Conservation (phyloP, 2,113 vertebrate species). For the Sigmodon hispidus region DNA sequence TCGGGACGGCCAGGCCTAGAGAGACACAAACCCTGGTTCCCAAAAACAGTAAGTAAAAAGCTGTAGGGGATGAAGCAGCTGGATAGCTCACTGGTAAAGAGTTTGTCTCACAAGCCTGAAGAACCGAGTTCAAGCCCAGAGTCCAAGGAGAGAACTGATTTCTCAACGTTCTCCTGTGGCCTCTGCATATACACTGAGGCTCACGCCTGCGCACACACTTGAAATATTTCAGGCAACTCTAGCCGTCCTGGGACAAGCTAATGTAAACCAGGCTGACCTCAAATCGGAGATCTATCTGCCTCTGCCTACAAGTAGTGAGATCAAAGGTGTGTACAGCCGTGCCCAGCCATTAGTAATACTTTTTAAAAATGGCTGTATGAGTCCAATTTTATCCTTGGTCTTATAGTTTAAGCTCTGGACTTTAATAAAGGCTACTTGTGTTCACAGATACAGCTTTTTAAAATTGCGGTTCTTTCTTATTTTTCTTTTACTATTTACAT, state of each 20-base stretch:
- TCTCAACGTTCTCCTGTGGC: not conserved
- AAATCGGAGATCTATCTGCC: not conserved
- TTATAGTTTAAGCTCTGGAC: not conserved
- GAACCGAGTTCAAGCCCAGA: not conserved
- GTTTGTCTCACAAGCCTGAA: not conserved
- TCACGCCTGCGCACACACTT: not conserved
- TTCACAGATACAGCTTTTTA: not conserved
- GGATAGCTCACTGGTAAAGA: not conserved
- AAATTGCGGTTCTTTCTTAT: not conserved
- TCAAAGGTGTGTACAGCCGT: not conserved
- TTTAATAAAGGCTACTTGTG: not conserved
- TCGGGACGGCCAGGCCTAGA: not conserved
- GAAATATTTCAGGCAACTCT: not conserved
- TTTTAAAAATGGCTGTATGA: no score
- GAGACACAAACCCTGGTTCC: not conserved
- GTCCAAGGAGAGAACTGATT: not conserved
- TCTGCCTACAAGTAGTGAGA: not conserved
- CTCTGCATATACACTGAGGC: no score
- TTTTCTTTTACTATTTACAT: not conserved
- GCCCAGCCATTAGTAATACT: not conserved
- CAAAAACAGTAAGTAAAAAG: not conserved
- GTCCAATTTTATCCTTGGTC: not conserved
- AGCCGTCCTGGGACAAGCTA: not conserved
- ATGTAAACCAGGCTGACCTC: not conserved
- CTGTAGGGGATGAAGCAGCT: not conserved